phyloP scores from a whole-genome alignment of 2,797 vertebrate genomes.

The Fringilla coelebs region DNA sequence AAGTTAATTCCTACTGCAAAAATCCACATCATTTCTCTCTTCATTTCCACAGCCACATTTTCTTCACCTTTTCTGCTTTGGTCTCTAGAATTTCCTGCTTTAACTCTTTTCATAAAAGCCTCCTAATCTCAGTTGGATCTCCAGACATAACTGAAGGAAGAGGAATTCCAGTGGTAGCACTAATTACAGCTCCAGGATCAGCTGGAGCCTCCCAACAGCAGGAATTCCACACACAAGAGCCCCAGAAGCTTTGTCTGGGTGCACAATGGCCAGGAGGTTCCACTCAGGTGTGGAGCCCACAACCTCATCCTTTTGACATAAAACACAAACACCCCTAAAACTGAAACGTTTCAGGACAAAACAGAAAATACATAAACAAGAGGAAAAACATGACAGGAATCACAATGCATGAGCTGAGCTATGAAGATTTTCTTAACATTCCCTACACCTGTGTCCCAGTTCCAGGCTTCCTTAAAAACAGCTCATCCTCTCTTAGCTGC shows the following conservation, averaged over 20 bases:
- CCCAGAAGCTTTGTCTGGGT: neutral
- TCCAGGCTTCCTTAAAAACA: neutral
- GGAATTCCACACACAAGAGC: neutral
- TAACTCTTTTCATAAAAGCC: neutral
- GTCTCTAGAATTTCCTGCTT: neutral
- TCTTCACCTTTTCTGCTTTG: neutral
- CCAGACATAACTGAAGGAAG: neutral
- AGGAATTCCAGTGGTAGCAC: neutral
- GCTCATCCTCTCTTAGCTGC: neutral
- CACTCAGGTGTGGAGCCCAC: neutral
- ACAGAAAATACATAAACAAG: neutral
- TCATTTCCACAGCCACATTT: neutral
- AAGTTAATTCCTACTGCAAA: neutral
- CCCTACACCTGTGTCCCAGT: neutral
- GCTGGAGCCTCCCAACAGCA: neutral
- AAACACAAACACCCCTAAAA: neutral
- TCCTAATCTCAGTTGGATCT: neutral
- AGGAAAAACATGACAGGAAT: neutral
- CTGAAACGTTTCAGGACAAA: neutral
- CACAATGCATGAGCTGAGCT: neutral
- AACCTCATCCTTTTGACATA: neutral
- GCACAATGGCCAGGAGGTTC: neutral
- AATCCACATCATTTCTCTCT: fast-evolving
- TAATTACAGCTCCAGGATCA: neutral
- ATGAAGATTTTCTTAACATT: neutral